Conservation (phyloP, 1,140 invertebrate genomes). For the Fragariocoptes setiger region DNA sequence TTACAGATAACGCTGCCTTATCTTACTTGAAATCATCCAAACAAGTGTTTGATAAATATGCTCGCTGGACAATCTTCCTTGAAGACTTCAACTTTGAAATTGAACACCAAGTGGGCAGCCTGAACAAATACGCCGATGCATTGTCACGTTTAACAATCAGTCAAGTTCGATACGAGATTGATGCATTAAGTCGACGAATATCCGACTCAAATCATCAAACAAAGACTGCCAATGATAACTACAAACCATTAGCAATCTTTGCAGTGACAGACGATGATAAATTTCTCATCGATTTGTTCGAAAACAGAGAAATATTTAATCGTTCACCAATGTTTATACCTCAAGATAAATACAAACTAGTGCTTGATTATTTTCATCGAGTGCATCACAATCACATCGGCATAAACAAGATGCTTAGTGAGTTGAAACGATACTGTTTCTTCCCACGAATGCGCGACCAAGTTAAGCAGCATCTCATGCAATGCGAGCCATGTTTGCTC, state of each 20-base stretch:
- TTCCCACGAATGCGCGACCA: not conserved
- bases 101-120: not conserved
- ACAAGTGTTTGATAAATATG: not conserved
- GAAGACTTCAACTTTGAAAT: conserved; percentile 7
- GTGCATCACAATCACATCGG: not conserved
- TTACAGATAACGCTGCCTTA: conserved; percentile 7
- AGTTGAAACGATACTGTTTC: not conserved
- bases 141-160: not conserved
- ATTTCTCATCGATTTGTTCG: not conserved
- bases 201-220: too few relatives aligned
- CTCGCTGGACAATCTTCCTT: conserved; percentile 4
- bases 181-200: too few relatives aligned
- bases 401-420: not conserved
- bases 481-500: not conserved
- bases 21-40: conserved; percentile 4
- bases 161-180: too few relatives aligned
- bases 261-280: not conserved
- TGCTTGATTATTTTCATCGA: not conserved
- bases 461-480: not conserved
- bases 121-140: conserved; percentile 6
- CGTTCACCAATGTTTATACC: too few relatives aligned
- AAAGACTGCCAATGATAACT: too few relatives aligned
- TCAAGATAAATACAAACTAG: too few relatives aligned
- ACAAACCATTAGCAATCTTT: not conserved
- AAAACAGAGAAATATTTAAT: too few relatives aligned